Conservation (phyloP, 2,888 invertebrate species). For the Plemyria rubiginata region DNA sequence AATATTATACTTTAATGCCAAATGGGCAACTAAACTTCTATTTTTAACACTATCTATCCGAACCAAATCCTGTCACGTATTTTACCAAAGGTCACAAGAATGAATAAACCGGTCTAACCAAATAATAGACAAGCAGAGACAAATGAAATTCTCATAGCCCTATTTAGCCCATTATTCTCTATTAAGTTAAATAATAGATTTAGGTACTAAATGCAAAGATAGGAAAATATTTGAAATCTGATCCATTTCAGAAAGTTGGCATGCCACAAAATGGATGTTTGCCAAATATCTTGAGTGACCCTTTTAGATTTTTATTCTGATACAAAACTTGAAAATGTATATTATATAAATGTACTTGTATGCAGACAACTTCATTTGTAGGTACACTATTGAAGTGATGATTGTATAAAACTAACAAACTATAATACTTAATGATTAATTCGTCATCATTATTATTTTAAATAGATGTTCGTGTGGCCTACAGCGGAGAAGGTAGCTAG, state of each 20-base stretch:
- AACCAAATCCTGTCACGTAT: not conserved
- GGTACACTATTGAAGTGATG: no score
- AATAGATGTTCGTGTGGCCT: no score
- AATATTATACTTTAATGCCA: not conserved
- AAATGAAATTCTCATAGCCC: not conserved
- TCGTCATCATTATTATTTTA: no score
- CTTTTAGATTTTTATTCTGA: constrained; percentile 13
- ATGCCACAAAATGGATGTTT: constrained; percentile 19
- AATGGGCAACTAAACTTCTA: not conserved
- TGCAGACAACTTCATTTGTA: no score
- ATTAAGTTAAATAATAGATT: no score
- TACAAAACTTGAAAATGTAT: not conserved
- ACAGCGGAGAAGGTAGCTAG: no score
- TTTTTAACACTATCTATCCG: not conserved
- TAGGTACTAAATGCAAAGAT: constrained; percentile 1
- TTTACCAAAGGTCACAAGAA: constrained; percentile 1
- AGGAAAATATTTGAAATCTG: constrained; percentile 21
- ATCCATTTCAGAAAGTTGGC: constrained; percentile 29
- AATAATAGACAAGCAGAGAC: not conserved
- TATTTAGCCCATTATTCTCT: not conserved
- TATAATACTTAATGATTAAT: no score
- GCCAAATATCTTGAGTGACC: constrained; percentile 27
- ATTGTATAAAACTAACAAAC: no score
- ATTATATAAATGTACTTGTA: no score
- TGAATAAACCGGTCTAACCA: not conserved